Evolutionary conservation across 2,888 invertebrate species (phyloP).

Genomic region (Chouioia cunea): DNA sequence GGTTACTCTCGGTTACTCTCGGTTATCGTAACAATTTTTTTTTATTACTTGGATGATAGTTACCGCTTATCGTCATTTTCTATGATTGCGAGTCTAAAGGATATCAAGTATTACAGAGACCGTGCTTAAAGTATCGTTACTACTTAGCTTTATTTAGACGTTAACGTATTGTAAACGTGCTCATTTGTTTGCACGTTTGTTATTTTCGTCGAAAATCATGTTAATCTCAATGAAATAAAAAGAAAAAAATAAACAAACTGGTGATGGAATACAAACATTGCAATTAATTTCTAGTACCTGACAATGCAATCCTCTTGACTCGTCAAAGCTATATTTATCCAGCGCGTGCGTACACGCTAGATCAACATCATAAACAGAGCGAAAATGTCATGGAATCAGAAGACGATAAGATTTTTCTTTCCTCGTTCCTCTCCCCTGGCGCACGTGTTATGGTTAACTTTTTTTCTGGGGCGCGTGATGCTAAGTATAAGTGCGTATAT

Average conservation of each 20-base stretch:
- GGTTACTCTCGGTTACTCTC: conserved; percentile 34
- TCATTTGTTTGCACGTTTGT: no score
- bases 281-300: neutral
- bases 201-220: conserved; percentile 12
- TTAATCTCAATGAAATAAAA: conserved; percentile 14
- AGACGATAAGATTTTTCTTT: conserved; percentile 12
- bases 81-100: conserved; percentile 14
- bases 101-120: conserved; percentile 36
- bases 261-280: conserved; percentile 2
- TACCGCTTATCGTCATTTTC: conserved; percentile 13
- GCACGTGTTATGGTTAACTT: neutral
- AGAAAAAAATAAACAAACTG: conserved; percentile 19
- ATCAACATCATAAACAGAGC: no score
- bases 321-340: neutral
- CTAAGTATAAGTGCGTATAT: no score
- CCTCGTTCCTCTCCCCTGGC: no score
- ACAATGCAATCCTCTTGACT: neutral
- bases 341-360: no score
- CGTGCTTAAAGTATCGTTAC: neutral
- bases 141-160: conserved; percentile 20
- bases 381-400: neutral
- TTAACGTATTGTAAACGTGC: conserved; percentile 21
- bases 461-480: neutral
- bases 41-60: conserved; percentile 13
- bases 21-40: conserved; percentile 32